phyloP scores from a whole-genome alignment of 2,888 invertebrate species.

The Hirtodrosophila histrioides region DNA sequence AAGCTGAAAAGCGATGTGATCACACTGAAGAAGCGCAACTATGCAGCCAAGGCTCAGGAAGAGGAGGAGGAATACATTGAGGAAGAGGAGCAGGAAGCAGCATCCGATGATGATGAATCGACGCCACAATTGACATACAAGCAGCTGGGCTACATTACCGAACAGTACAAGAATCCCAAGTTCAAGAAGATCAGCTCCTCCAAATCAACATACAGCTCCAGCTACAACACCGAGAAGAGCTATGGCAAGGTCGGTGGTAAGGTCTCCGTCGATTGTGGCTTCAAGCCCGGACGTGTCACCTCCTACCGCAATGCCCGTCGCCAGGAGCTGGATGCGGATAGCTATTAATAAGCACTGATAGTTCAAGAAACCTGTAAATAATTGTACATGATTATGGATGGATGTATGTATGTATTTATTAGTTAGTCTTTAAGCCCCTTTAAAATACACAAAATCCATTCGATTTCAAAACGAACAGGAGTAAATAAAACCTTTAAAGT shows the following conservation, averaged over 20 bases:
- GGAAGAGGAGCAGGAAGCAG: conserved; percentile 60
- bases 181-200: conserved; percentile 57
- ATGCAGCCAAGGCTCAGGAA: conserved; percentile 54
- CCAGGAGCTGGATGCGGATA: conserved; percentile 37
- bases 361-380: conserved; percentile 48
- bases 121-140: conserved; percentile 82
- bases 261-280: conserved; percentile 74
- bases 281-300: conserved; percentile 73
- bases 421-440: conserved; percentile 28
- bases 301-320: conserved; percentile 64
- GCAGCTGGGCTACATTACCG: conserved; percentile 85
- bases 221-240: conserved; percentile 26
- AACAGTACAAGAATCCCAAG: conserved; percentile 80
- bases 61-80: conserved; percentile 67
- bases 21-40: conserved; percentile 83
- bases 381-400: conserved; percentile 27
- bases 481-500: no score
- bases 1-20: conserved; percentile 85
- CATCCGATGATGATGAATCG: conserved; percentile 46
- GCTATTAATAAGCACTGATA: conserved; percentile 28
- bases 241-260: conserved; percentile 58
- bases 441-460: conserved; percentile 18
- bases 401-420: conserved; percentile 18
- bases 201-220: conserved; percentile 38
- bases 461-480: neutral